Percentiles rank a stretch among this genome's conserved stretches.
Evolutionary conservation across 2,797 vertebrate genomes (phyloP).

Genomic region (Adelosebastes latens): DNA sequence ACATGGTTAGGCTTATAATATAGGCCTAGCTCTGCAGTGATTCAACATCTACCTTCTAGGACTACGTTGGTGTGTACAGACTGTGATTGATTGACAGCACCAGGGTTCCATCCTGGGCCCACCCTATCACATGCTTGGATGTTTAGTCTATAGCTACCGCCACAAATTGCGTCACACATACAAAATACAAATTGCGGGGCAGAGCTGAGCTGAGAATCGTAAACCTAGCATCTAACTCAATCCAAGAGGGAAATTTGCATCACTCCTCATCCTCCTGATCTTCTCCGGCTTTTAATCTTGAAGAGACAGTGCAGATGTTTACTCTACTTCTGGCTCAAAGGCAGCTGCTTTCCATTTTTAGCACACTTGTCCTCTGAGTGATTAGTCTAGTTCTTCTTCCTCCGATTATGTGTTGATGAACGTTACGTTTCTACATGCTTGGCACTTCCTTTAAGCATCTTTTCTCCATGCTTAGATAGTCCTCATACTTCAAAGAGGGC

Average conservation of each 20-base stretch:
- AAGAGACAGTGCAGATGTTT: conserved; percentile 33
- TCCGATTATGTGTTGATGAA: background rate
- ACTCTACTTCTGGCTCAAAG: conserved; percentile 40
- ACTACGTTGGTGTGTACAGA: background rate
- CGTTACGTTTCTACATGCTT: too few species aligned
- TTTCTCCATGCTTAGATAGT: background rate
- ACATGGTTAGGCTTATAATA: background rate
- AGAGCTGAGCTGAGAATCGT: background rate
- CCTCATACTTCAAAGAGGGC: background rate
- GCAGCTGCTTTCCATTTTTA: conserved; percentile 44
- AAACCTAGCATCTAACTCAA: background rate
- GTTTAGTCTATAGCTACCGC: background rate
- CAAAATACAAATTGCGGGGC: background rate
- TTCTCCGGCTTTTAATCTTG: conserved; percentile 16
- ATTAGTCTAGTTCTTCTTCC: background rate
- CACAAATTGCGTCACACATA: background rate
- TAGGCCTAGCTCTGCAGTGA: background rate
- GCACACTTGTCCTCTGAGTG: conserved; percentile 3
- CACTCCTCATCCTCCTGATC: conserved; percentile 4
- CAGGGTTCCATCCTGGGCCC: background rate
- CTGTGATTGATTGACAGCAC: background rate
- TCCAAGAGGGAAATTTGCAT: background rate
- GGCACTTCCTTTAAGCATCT: background rate
- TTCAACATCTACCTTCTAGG: background rate
- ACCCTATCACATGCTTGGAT: background rate